Base-by-base conservation (phyloP, 2,797 vertebrate species). In the Phoxinus dragarum region DNA sequence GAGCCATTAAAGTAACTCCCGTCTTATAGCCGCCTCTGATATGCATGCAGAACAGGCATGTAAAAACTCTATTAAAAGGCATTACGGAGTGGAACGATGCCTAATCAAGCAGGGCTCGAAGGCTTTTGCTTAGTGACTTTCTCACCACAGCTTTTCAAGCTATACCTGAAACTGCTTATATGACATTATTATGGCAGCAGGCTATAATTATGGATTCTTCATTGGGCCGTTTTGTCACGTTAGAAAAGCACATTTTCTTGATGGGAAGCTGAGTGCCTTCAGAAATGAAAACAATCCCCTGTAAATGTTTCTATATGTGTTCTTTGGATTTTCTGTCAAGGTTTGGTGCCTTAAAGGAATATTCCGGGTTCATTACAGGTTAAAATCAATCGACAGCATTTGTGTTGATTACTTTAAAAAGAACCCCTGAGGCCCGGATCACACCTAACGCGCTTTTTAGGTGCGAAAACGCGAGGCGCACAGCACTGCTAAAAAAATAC, bases 21-120 rank as follows among this genome's bases (percentile, higher is more conserved):
- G 93, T 92, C 93, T 91, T 92, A 90, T 92, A 93, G 91, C 81
- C 81, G 89, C 89, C 94, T 94, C 93, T 92, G 94, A 94, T 92
- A 91, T 0, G 85, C 49, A 10, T 91, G 89, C 88, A 93, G 92
- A 94, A 93, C 75, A 92, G 88, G 87, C 91, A 92, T 72, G 94
- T 94, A 93, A 95, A 94, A 94, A 92, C 92, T 93, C 93, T 91
- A 94, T 95, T 96, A 95, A 91, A 93, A 91, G 85, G 83, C 93
- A 94, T 93, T 94, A 95, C 94, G 90, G 88, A 91, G 92, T 89
- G 92, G 83, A 66, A 56, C 90, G 86, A 86, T 61, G 88, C 91
- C 94, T 94, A 93, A 94, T 94, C 90, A 93, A 93, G 91, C 94
- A 92, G 91, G 91, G 94, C 92, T 94, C 86, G 86, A 90, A 90